phyloP scores from a whole-genome alignment of 2,113 vertebrate species.

The Siniperca chuatsi region DNA sequence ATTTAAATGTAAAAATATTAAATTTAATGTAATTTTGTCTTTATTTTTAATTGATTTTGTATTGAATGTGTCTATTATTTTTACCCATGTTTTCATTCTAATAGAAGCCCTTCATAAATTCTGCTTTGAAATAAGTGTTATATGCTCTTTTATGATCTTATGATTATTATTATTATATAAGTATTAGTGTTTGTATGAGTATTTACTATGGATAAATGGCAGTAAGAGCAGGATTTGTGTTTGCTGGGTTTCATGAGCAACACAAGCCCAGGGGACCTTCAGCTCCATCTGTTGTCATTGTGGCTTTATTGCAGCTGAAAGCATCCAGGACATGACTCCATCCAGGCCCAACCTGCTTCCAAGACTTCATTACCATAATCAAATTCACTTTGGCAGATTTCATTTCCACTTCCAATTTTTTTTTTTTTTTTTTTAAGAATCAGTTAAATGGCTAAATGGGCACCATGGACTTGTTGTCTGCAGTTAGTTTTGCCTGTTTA shows the following conservation, averaged over 20 bases:
- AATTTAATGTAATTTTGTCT: not conserved
- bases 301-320: constrained; percentile 76
- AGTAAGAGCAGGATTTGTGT: constrained; percentile 21
- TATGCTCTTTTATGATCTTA: not conserved
- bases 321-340: constrained; percentile 78
- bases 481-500: constrained; percentile 43
- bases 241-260: constrained; percentile 55
- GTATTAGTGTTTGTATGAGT: constrained; percentile 3
- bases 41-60: not conserved
- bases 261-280: constrained; percentile 72
- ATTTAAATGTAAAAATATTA: no score
- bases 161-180: constrained; percentile 21
- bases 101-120: not conserved
- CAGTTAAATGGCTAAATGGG: constrained; percentile 63
- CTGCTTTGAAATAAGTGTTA: not conserved
- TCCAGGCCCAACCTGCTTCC: constrained; percentile 62
- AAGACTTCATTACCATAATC: constrained; percentile 83
- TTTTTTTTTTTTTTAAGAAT: constrained; percentile 57
- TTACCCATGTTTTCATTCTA: not conserved
- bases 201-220: constrained; percentile 17
- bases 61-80: not conserved
- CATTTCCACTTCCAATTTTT: constrained; percentile 60
- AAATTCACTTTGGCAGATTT: constrained; percentile 75
- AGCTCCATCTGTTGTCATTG: constrained; percentile 83
- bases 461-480: constrained; percentile 52